Evolutionary conservation across 2,888 invertebrate genomes (phyloP), one percentile per base, ranked within the genome.

Genomic region (Rhagophthalmus giganteus): DNA sequence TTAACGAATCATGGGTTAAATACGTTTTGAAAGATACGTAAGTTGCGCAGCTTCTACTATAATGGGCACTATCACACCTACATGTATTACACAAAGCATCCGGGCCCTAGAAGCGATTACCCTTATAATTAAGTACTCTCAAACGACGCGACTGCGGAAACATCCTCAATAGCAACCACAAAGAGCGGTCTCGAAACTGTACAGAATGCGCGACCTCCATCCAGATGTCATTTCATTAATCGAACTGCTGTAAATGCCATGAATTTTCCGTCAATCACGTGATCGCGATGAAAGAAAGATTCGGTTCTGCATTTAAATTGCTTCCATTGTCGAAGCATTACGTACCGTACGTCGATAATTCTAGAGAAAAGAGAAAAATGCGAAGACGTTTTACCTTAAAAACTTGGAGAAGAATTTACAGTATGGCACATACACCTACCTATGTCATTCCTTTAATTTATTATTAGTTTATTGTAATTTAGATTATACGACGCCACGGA

Each of bases 91-190:
- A 55, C 8, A 20, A 51, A 58, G 55, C 56, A 58, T 54, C 54
- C 53, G 45, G 48, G 41, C 48, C 42, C 54, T 45, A 44, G 32
- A 44, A 44, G 41, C 42, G 38, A 60, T 60, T 60, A 58, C 58
- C 55, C 53, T 58, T 49, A 55, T 58, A 60, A 60, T 58, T 60
- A 60, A 59, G 59, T 54, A 52, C 54, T 52, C 57, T 58, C 48
- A 53, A 27, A 10, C n/a, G n/a, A n/a, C n/a, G n/a, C n/a, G n/a
- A 49, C 40, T 47, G 39, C 46, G 38, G 50, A 57, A 50, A 49
- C 57, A 41, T 55, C 44, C 42, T 40, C 15, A 25, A 42, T 41
- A 49, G 38, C 39, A 42, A 35, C 34, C 53, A 37, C 33, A 54
- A 44, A 11, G 33, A 38, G 25, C 25, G 20, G 16, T 26, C 14